phyloP scores from a whole-genome alignment of 37 sponge, comb jelly and placozoan genomes.

The Chondrilla cf. caribensis region DNA sequence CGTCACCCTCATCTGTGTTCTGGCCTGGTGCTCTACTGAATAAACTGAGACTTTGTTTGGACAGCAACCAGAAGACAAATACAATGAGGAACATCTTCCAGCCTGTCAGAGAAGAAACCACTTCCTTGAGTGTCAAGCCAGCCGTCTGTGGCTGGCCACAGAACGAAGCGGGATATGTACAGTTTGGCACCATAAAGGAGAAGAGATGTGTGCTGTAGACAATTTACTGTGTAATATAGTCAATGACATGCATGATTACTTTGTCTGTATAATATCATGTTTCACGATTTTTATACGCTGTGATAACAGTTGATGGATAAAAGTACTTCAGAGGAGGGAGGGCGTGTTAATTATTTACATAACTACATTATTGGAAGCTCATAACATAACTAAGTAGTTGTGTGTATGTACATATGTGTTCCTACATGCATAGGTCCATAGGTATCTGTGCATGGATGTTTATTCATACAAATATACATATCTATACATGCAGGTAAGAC shows the following conservation, averaged over 20 bases:
- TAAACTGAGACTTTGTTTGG: conserved; percentile 57
- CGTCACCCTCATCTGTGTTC: conserved; percentile 49
- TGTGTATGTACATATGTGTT: too few species aligned
- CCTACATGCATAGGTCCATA: too few species aligned
- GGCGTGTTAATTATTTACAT: too few species aligned
- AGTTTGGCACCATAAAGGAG: conserved; percentile 37
- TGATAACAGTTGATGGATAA: too few species aligned
- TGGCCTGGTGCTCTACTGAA: conserved; percentile 67
- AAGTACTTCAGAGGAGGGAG: too few species aligned
- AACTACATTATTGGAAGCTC: too few species aligned
- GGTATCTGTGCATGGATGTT: too few species aligned
- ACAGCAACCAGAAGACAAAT: conserved; percentile 22
- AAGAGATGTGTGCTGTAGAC: conserved; percentile 25
- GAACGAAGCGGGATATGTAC: conserved; percentile 59
- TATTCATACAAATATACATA: neutral
- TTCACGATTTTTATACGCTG: too few species aligned
- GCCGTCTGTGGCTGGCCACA: conserved; percentile 37
- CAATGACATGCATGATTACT: neutral
- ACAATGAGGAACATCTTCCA: conserved; percentile 59
- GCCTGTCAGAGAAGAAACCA: conserved; percentile 22
- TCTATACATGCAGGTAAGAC: neutral
- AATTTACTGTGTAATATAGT: neutral
- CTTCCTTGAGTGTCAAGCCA: conserved; percentile 2
- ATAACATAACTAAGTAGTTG: too few species aligned
- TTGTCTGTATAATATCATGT: too few species aligned